phyloP scores from a whole-genome alignment of 2,113 vertebrate species.

The Antechinus flavipes region DNA sequence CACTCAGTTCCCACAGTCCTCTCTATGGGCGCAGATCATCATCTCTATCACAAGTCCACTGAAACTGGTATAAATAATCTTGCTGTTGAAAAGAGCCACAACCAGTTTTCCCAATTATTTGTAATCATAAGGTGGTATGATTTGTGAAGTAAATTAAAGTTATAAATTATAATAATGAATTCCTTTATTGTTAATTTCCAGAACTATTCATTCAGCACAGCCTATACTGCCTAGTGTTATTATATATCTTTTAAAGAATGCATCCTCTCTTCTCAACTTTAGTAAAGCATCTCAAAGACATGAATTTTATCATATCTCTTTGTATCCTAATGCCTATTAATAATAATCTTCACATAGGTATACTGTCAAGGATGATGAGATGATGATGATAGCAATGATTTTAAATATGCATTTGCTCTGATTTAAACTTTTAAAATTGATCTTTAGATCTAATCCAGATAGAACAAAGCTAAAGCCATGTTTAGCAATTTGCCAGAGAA shows the following conservation, averaged over 20 bases:
- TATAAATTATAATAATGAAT: not conserved
- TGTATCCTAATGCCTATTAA: not conserved
- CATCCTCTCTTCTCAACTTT: not conserved
- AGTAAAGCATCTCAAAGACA: not conserved
- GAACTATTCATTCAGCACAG: not conserved
- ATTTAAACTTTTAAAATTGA: not conserved
- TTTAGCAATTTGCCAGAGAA: not conserved
- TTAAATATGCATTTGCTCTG: not conserved
- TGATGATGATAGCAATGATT: not conserved
- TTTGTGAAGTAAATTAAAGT: not conserved
- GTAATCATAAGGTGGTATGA: not conserved
- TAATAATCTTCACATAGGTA: not conserved
- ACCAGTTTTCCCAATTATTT: not conserved
- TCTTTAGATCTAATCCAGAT: not conserved
- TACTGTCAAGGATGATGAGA: not conserved
- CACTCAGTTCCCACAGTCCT: no score
- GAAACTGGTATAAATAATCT: no score
- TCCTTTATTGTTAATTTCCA: fast-evolving
- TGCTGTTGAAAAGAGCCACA: no score
- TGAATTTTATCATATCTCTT: not conserved
- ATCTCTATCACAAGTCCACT: no score
- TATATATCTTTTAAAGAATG: not conserved
- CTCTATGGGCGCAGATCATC: no score
- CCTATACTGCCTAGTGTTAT: not conserved
- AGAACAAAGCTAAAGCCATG: not conserved